These are phyloP conservation scores for Toxostoma redivivum DNA, from an alignment of 2,113 vertebrate genomes.

Conservation along the genomic window DNA sequence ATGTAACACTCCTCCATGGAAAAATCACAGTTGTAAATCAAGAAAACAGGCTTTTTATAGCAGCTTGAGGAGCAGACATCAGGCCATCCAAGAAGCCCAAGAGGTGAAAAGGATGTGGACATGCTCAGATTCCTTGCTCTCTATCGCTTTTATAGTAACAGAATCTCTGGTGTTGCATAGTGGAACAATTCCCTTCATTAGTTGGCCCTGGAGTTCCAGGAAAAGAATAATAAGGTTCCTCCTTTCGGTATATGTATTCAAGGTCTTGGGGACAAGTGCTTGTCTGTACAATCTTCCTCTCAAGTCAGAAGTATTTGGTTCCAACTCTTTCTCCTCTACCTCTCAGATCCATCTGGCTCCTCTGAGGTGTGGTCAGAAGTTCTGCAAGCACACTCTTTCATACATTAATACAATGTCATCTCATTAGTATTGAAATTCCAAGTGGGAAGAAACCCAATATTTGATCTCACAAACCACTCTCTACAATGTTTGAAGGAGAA, in stretches of 20 bases:
- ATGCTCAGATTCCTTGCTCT: neutral
- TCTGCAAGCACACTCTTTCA: neutral
- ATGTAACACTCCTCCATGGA: neutral
- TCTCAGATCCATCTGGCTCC: neutral
- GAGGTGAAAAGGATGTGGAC: neutral
- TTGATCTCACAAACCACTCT: neutral
- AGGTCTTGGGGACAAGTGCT: neutral
- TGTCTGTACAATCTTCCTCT: neutral
- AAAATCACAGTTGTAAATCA: neutral
- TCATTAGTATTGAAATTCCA: neutral
- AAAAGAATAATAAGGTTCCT: neutral
- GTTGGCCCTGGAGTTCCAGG: neutral
- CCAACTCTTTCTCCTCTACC: neutral
- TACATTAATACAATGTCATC: neutral
- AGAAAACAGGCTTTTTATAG: neutral
- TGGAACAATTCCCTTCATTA: neutral
- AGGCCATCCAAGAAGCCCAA: neutral
- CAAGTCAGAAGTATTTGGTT: neutral
- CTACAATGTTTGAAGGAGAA: neutral
- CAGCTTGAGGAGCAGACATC: neutral
- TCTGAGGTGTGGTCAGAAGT: neutral
- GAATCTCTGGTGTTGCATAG: neutral
- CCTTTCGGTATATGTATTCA: fast-evolving
- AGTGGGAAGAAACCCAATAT: neutral
- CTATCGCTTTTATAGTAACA: neutral